These are phyloP conservation scores for Protonibea diacanthus DNA, from an alignment of 2,797 vertebrate species.

Conservation along the genomic window DNA sequence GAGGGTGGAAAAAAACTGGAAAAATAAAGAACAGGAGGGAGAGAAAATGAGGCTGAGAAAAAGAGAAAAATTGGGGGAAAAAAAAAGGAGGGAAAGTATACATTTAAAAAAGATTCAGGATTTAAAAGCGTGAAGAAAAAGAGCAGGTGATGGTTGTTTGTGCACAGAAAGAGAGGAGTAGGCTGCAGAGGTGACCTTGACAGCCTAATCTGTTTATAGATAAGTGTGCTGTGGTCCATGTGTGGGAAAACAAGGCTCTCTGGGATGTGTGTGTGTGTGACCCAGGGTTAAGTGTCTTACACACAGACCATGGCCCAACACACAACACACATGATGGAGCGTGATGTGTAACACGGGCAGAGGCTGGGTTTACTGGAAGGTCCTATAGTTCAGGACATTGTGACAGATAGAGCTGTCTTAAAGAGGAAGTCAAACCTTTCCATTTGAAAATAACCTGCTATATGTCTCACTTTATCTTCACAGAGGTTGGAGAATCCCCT, in stretches of 20 bases:
- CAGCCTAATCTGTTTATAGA: slow-evolving; percentile 68
- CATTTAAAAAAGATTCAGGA: background rate
- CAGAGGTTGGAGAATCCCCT: background rate
- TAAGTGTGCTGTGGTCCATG: slow-evolving; percentile 67
- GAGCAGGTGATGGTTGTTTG: slow-evolving; percentile 37
- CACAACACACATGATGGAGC: slow-evolving; percentile 32
- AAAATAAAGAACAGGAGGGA: background rate
- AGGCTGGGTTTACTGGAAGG: slow-evolving; percentile 37
- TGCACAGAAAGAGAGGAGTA: slow-evolving; percentile 38
- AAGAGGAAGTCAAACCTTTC: slow-evolving; percentile 53
- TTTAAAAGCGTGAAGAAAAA: slow-evolving; percentile 17
- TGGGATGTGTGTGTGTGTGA: slow-evolving; percentile 48
- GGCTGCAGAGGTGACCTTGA: slow-evolving; percentile 56
- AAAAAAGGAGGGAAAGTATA: too few relatives aligned
- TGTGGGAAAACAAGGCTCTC: slow-evolving; percentile 69
- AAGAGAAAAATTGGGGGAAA: background rate
- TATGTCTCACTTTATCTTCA: slow-evolving; percentile 39
- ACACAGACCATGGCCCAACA: slow-evolving; percentile 21
- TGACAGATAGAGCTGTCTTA: slow-evolving; percentile 39
- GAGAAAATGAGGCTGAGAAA: background rate
- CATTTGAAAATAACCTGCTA: slow-evolving; percentile 41
- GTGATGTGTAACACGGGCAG: slow-evolving; percentile 6
- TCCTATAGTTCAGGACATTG: slow-evolving; percentile 33
- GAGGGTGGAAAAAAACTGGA: background rate
- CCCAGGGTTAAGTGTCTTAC: slow-evolving; percentile 59